phyloP scores from a whole-genome alignment of 2,888 invertebrate species.

The Panopea generosa region DNA sequence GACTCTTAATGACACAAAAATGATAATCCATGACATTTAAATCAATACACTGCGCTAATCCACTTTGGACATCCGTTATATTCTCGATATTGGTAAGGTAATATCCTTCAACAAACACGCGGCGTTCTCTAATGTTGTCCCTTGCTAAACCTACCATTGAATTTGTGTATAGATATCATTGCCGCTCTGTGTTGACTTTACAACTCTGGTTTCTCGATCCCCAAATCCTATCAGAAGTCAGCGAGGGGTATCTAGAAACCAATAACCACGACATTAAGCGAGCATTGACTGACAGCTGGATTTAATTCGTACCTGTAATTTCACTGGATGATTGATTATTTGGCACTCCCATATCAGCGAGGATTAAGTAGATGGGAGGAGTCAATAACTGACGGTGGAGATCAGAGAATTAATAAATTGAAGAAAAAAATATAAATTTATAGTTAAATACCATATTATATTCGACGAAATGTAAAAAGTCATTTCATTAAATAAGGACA shows the following conservation, averaged over 20 bases:
- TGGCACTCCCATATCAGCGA: slow-evolving; percentile 43
- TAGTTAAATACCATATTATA: too few relatives aligned
- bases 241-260: slow-evolving; percentile 31
- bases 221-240: slow-evolving; percentile 30
- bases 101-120: slow-evolving; percentile 3
- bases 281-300: slow-evolving; percentile 46
- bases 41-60: slow-evolving; percentile 20
- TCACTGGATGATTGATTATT: slow-evolving; percentile 57
- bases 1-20: slow-evolving; percentile 3
- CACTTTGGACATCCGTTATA: slow-evolving; percentile 6
- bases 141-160: slow-evolving; percentile 27
- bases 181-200: slow-evolving; percentile 17
- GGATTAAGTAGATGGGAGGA: slow-evolving; percentile 41
- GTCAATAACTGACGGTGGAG: slow-evolving; percentile 17
- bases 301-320: slow-evolving; percentile 45
- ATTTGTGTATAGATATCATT: slow-evolving; percentile 22
- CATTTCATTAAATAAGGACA: too few relatives aligned
- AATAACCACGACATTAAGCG: background rate
- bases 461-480: too few relatives aligned
- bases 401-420: slow-evolving; percentile 18
- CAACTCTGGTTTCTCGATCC: slow-evolving; percentile 27
- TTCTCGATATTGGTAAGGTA: background rate
- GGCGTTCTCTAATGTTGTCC: slow-evolving; percentile 7
- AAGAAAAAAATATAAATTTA: too few relatives aligned
- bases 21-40: slow-evolving; percentile 16